Percentiles rank a stretch among this genome's conserved stretches.
These are phyloP conservation scores for Emydoidea blandingii DNA, from an alignment of 2,797 vertebrate species.

Conservation along the genomic window DNA sequence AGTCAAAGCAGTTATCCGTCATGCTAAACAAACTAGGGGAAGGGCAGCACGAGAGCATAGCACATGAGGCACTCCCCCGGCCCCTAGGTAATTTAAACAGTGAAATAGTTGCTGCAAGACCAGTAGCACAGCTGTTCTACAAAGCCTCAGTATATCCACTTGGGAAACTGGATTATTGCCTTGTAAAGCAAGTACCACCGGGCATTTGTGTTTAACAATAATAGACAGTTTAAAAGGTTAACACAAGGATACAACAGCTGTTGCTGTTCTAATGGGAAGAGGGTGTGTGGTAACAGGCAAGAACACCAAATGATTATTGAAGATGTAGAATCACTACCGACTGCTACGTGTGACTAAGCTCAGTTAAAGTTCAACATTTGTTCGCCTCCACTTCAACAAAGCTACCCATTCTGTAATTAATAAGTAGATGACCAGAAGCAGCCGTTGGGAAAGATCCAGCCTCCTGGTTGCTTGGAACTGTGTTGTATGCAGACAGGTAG, in stretches of 20 bases:
- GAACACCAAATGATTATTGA: background rate
- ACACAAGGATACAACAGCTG: background rate
- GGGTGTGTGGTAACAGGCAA: background rate
- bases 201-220: too few species aligned
- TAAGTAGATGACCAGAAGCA: background rate
- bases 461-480: fast-evolving
- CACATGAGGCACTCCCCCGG: fast-evolving
- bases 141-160: background rate
- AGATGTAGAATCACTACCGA: background rate
- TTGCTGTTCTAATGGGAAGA: background rate
- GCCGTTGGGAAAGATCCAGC: fast-evolving
- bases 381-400: background rate
- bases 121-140: background rate
- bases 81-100: background rate
- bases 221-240: fast-evolving
- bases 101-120: background rate
- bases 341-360: background rate
- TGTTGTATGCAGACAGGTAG: background rate
- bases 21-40: background rate
- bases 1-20: background rate
- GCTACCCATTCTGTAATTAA: background rate
- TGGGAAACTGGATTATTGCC: background rate
- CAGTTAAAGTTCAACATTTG: background rate
- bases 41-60: background rate
- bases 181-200: background rate